Percentiles rank a stretch among this genome's conserved stretches.
Conservation (phyloP, 2,113 vertebrate species). For the Alces alces region DNA sequence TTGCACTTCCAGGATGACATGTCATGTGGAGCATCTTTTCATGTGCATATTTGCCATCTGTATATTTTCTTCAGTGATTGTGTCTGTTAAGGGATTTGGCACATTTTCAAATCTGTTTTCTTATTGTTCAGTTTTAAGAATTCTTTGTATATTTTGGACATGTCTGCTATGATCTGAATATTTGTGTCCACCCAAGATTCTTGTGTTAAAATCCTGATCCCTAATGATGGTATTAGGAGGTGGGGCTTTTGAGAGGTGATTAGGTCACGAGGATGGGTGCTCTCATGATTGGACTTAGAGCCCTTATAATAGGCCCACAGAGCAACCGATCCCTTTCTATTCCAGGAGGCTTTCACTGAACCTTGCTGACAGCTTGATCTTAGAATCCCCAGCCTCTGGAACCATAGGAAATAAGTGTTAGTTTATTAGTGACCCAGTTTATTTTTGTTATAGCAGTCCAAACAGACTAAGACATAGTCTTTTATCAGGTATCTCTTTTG, state of each 20-base stretch:
- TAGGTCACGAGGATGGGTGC: not conserved
- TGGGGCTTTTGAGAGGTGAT: not conserved
- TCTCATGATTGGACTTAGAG: not conserved
- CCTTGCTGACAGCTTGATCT: not conserved
- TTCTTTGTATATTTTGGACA: not conserved
- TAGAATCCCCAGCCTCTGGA: not conserved
- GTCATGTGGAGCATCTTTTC: not conserved
- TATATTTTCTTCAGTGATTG: not conserved
- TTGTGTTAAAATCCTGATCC: not conserved
- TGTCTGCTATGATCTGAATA: not conserved
- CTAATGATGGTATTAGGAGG: not conserved
- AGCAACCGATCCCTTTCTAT: not conserved
- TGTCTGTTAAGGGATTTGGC: not conserved
- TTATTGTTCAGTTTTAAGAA: not conserved
- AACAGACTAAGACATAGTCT: not conserved
- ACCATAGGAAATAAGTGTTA: not conserved
- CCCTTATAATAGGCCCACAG: not conserved
- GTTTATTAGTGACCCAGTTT: not conserved
- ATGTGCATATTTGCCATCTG: not conserved
- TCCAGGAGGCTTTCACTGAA: not conserved
- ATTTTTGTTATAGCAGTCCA: not conserved
- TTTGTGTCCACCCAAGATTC: not conserved
- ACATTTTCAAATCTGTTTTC: not conserved
- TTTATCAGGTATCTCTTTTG: not conserved
- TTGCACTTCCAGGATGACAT: not conserved